Evolutionary conservation across 2,113 vertebrate species (phyloP), one percentile per base, ranked within the genome.

Genomic region (Leucoraja erinaceus): DNA sequence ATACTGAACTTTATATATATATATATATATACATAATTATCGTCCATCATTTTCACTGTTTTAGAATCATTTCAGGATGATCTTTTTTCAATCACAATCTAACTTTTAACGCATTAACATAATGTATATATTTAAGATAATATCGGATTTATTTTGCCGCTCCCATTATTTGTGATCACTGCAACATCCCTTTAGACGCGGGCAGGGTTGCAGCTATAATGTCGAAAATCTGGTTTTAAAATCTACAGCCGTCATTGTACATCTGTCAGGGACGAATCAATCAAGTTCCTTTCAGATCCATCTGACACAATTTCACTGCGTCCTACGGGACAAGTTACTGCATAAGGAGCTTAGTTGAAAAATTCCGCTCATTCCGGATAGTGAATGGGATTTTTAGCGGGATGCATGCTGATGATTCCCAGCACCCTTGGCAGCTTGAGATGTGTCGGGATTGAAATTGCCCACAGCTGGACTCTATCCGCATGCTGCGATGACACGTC

Each of bases 401-500:
- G 22, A 47, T 28, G 63, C 90, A 38, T 90, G 68, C 31, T 70
- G 63, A 90, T 90, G 88, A 90, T 66, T 70, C 22, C 68, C 66
- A 72, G 33, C 66, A 74, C 68, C 90, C 66, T 14, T 74, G 90
- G 70, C 90, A 91, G 90, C 90, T 91, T 74, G 33, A 68, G 66
- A 91, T 54, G 38, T 74, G 68, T 74, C 90, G 70, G 10, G 63
- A 54, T 74, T 84, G 31, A 93, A 86, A 93, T n/a, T 86, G 61
- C 56, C 79, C 84, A 72, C 94, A 95, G 95, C 95, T 96, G 95
- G 94, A 95, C 93, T 93, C 95, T 95, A 95, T 95, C 96, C 94
- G 93, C 96, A 95, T 96, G 96, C 96, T 96, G 95, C 94, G 96
- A 95, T 94, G 94, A 94, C 95, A 96, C 95, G 95, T 93, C 94